Base-by-base conservation (phyloP, 2,888 invertebrate species). In the Sarcophaga subvicina region DNA sequence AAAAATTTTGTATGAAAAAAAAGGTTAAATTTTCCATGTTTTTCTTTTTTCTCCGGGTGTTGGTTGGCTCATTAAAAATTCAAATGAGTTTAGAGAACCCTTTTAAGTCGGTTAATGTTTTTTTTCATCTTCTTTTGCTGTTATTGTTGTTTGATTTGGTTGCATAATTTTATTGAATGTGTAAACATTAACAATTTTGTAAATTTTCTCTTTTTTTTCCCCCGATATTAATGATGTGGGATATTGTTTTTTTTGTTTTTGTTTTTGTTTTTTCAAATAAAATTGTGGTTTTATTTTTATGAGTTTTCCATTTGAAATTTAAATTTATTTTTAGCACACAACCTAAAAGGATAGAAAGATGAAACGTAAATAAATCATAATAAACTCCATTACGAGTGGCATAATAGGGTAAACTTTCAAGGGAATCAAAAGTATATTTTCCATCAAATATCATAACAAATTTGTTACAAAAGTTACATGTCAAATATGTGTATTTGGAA, bases 101-200 rank as follows among this genome's bases (percentile, higher is more conserved):
- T 37, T 37, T 37, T 37, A 37, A 37, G 37, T 37, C 2, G 27
- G 27, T 27, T 27, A 27, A 2, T 27, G 27, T 37, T 37, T 37
- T 37, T 27, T 37, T 37, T 37, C 37, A 2, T 4, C 62, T 67
- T 1, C 22, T 25, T 66, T 73, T 59, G 25, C 27, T 60, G 14
- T 6, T 76, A 64, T 54, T 76, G 64, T 25, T 69, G 45, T n/a
- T 47, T 67, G 59, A 25, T 45, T 66, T 72, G 66, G 45, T 66
- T 66, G 60, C 72, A 80, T 80, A 73, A 80, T 73, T 67, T 60
- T 62, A 60, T 62, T 80, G 17, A 67, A 80, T 60, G 67, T 73
- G 73, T 67, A 80, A 80, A 80, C 73, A 80, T 73, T 60, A 45
- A 72, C 20, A 73, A 73, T 73, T 72, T 72, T 69, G 54, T 76